phyloP scores from a whole-genome alignment of 2,888 invertebrate genomes.

The Tipula lateralis region DNA sequence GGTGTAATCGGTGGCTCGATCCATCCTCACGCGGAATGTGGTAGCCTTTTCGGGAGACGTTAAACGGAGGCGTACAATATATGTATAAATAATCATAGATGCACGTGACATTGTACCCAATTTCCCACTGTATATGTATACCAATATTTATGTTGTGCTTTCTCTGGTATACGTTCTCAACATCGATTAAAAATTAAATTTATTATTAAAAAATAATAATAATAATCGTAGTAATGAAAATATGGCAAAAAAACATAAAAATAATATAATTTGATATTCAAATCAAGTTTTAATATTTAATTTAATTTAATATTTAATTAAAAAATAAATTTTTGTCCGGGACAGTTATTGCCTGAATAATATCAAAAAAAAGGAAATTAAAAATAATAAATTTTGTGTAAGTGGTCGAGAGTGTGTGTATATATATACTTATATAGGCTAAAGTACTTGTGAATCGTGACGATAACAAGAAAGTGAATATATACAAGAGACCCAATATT shows the following conservation, averaged over 20 bases:
- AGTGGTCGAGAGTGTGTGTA: background rate
- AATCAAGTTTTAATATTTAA: conserved; percentile 19
- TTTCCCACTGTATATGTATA: background rate
- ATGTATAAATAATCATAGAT: background rate
- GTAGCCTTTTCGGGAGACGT: background rate
- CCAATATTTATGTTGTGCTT: background rate
- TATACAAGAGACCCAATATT: background rate
- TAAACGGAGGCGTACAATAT: background rate
- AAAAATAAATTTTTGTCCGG: background rate
- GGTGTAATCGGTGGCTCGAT: background rate
- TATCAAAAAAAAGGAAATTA: background rate
- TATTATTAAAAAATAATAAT: background rate
- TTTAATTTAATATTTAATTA: conserved; percentile 11
- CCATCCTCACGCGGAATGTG: background rate
- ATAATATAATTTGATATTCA: background rate
- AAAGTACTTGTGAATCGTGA: background rate
- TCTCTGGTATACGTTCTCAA: background rate
- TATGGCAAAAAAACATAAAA: background rate
- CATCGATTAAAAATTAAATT: conserved; percentile 24
- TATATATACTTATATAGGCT: background rate
- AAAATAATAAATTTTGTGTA: background rate
- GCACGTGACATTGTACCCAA: background rate
- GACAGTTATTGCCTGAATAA: background rate
- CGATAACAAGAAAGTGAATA: background rate
- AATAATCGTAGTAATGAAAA: background rate